Evolutionary conservation across 2,113 vertebrate genomes (phyloP).

Genomic region (Patagioenas fasciata): DNA sequence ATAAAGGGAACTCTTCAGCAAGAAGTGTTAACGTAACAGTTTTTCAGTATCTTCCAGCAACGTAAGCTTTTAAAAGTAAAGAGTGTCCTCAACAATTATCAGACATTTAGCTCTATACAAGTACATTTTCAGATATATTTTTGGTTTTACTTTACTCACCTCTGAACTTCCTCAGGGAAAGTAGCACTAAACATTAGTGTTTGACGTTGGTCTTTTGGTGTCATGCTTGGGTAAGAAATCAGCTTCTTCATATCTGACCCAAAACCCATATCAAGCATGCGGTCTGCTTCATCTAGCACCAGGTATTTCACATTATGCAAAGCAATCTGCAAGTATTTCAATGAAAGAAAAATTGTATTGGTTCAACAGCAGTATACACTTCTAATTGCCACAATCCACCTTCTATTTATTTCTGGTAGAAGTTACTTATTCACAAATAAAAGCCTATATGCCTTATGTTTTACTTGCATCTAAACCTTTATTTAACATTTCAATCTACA

Average conservation of each 20-base stretch:
- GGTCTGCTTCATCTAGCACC: constrained; percentile 94
- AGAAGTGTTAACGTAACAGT: not conserved
- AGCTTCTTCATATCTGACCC: constrained; percentile 86
- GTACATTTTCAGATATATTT: not conserved
- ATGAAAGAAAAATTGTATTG: not conserved
- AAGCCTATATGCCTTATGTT: not conserved
- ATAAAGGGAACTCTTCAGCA: not conserved
- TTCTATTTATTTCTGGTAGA: not conserved
- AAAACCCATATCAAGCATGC: constrained; percentile 98
- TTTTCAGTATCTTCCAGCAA: not conserved
- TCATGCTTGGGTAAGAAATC: constrained; percentile 85
- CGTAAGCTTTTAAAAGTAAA: not conserved
- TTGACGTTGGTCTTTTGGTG: constrained; percentile 85
- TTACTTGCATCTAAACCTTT: not conserved
- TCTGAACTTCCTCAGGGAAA: constrained; percentile 90
- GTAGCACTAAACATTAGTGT: constrained; percentile 98
- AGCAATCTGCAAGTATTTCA: constrained; percentile 76
- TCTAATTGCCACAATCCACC: not conserved
- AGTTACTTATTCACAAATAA: not conserved
- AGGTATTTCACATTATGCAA: constrained; percentile 84
- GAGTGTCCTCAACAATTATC: not conserved
- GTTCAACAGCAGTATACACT: not conserved
- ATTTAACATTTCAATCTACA: not conserved
- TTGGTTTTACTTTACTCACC: constrained; percentile 67
- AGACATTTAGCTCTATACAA: not conserved